Evolutionary conservation across 2,888 invertebrate genomes (phyloP), one percentile per base, ranked within the genome.

Genomic region (Meganola albula): DNA sequence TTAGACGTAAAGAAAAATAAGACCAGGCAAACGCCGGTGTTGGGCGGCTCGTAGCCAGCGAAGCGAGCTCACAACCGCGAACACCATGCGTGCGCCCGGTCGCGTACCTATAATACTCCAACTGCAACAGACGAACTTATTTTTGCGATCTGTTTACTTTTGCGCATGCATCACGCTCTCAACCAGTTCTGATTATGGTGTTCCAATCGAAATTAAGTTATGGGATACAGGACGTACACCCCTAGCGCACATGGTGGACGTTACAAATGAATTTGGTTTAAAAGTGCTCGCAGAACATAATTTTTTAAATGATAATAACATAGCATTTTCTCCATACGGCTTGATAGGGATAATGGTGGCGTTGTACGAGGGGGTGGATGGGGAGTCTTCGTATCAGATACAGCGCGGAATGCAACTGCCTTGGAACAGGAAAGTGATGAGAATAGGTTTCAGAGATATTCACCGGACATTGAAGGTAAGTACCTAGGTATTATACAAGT

Each of bases 261-360:
- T 92, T 21, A 91, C 93, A 24, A 95, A 95, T 68, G 90, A 90
- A 62, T 87, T 93, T 45, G 91, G 91, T 31, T 77, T 92, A 43
- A 89, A 90, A 66, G 87, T 93, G 52, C 84, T 95, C 0, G 86
- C 91, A 55, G 89, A 90, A 67, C 92, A 92, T 58, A 91, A 91
- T 58, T 89, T 90, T 71, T 84, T 90, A 54, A 92, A 92, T 70
- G 89, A 90, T 27, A 92, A 92, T 64, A 95, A 95, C 70, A 91
- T 94, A 32, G 95, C 94, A 3, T 92, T 95, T 63, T 95, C 95
- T 0, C 95, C 95, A 6, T 93, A 94, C 45, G 94, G 95, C 2
- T 82, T 93, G 37, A 90, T 92, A 59, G 94, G 94, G 52, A 93
- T 95, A 12, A 75, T 95, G 51, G 89, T 93, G 34, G 93, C 94